Base-by-base conservation (phyloP, 2,797 vertebrate genomes). In the Enteromius afrohamiltoni region DNA sequence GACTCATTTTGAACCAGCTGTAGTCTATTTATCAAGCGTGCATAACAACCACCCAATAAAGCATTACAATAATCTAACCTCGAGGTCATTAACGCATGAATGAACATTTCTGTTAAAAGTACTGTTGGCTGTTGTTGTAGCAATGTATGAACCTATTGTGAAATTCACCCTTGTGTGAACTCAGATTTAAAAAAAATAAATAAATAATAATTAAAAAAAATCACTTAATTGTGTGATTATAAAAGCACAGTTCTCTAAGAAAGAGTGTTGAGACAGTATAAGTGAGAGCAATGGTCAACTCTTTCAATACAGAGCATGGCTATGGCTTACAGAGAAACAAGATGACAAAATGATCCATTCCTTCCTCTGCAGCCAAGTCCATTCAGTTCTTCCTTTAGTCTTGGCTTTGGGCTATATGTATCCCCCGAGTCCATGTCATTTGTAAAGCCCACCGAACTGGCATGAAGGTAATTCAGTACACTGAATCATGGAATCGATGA, bases 321-420 rank as follows among this genome's bases (percentile, higher is more conserved):
- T 70, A 71, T 77, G 80, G 81, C 77, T 87, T 67, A 86, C 71
- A 75, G 75, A 77, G 80, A 60, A 87, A 53, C 53, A 42, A 29
- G 74, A 78, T 86, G 88, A 88, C 86, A 88, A 86, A 87, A 86
- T 87, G 88, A 89, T 88, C 80, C 79, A 86, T 87, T 83, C 67
- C 65, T 79, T 82, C 58, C 81, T 83, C 31, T 37, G 74, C 17
- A 73, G 85, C 82, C 58, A 82, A 79, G 86, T 80, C 80, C 80
- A 34, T 69, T 79, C 67, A 19, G 40, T 53, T 77, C 67, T 73
- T 77, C 77, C 78, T 76, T 77, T 78, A 29, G 62, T 86, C 85
- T 81, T 74, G 74, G 82, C 84, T 84, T 85, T 71, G 69, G 78
- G 80, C 84, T 89, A 86, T 88, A 86, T 69, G 85, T 60, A 75